phyloP scores from a whole-genome alignment of 1,140 invertebrate genomes.

The Orussus abietinus region DNA sequence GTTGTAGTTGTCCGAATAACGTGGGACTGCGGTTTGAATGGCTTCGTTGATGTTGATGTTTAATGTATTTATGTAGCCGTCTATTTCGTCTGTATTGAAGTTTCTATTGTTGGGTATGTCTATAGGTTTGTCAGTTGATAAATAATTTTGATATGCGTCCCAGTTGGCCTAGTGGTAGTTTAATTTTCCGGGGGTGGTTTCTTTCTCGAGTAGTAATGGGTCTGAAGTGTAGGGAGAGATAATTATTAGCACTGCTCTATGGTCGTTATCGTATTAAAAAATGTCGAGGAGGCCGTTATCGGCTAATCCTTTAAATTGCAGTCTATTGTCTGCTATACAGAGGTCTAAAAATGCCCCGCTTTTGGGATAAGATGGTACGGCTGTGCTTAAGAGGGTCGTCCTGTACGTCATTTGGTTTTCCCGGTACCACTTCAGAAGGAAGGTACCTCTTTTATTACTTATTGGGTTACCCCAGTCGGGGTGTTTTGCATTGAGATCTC shows the following conservation, averaged over 20 bases:
- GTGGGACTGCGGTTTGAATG: background rate
- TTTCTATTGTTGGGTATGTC: constrained; percentile 7
- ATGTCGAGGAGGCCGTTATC: background rate
- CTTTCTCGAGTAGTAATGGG: background rate
- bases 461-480: constrained; percentile 1
- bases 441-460: constrained; percentile 10
- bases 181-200: background rate
- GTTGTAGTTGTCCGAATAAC: background rate
- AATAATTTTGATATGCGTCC: constrained; percentile 1
- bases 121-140: background rate
- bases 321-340: constrained; percentile 1
- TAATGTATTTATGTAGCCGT: background rate
- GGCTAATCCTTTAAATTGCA: background rate
- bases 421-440: constrained; percentile 11
- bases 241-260: constrained; percentile 1
- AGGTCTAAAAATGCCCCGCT: background rate
- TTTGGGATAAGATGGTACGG: background rate
- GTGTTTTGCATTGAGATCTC: constrained; percentile 15
- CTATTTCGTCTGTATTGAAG: constrained; percentile 6
- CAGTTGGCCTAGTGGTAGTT: constrained; percentile 11
- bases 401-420: constrained; percentile 8
- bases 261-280: constrained; percentile 11
- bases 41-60: background rate
- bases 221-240: background rate
- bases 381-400: background rate